phyloP scores from a whole-genome alignment of 2,888 invertebrate species.

The Andrena bicolor region DNA sequence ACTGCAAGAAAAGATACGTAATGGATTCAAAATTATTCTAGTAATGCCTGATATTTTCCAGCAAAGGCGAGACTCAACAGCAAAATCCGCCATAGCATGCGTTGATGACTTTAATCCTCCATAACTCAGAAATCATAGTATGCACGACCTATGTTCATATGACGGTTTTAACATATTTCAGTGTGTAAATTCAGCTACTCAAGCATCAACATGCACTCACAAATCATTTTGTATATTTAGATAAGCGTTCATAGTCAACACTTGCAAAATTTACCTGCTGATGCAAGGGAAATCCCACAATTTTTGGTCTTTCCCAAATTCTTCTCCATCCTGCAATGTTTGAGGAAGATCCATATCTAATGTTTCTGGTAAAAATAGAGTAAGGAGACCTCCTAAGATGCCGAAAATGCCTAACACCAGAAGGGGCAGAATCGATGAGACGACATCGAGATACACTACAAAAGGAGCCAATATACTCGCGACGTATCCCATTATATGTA shows the following conservation, averaged over 20 bases:
- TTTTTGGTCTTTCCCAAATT: conserved; percentile 92
- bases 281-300: conserved; percentile 94
- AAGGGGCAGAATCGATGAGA: conserved; percentile 91
- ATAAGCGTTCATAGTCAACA: background rate
- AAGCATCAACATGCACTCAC: background rate
- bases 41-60: too few relatives aligned
- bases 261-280: conserved; percentile 86
- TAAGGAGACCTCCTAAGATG: conserved; percentile 90
- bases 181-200: background rate
- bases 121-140: too few relatives aligned
- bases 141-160: too few relatives aligned
- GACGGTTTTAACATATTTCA: too few relatives aligned
- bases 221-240: background rate
- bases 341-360: conserved; percentile 94
- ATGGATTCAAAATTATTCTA: too few relatives aligned
- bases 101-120: too few relatives aligned
- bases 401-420: conserved; percentile 92
- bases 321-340: conserved; percentile 94
- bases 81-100: too few relatives aligned
- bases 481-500: conserved; percentile 95
- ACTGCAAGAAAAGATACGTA: background rate
- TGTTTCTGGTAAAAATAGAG: conserved; percentile 94
- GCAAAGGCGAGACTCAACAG: too few relatives aligned
- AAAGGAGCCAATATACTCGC: conserved; percentile 94
- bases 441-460: conserved; percentile 92